These are phyloP conservation scores for Amblyopsis hoosieri DNA, from an alignment of 2,797 vertebrate species.

Conservation along the genomic window DNA sequence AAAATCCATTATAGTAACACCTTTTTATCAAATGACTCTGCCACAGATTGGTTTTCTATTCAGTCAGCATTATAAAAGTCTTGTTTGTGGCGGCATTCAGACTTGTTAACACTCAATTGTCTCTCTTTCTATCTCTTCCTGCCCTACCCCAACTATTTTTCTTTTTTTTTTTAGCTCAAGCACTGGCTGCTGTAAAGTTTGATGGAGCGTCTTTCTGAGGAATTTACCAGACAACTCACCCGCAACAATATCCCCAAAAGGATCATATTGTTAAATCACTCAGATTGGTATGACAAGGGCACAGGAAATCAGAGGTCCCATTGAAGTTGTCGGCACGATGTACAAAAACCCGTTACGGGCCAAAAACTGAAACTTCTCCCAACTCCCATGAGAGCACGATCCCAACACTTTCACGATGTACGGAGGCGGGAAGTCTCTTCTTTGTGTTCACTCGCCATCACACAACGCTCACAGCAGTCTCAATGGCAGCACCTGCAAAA, in stretches of 20 bases:
- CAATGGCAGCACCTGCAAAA: constrained; percentile 36
- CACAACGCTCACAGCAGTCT: not conserved
- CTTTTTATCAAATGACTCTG: not conserved
- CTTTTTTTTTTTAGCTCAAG: constrained; percentile 79
- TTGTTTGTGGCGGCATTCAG: not conserved
- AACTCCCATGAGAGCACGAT: constrained; percentile 12
- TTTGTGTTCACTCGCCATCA: not conserved
- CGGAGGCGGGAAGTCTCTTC: constrained; percentile 20
- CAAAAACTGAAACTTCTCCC: constrained; percentile 2
- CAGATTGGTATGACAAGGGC: constrained; percentile 37
- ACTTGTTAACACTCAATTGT: not conserved
- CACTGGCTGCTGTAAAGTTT: constrained; percentile 83
- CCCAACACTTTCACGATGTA: constrained; percentile 1
- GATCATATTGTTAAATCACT: constrained; percentile 32
- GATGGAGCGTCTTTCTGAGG: constrained; percentile 85
- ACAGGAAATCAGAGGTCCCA: constrained; percentile 30
- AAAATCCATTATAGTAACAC: not conserved
- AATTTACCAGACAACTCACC: constrained; percentile 34
- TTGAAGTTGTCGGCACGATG: constrained; percentile 9
- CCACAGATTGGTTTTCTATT: not conserved
- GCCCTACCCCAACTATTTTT: constrained; percentile 14
- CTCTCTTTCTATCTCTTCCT: constrained; percentile 7
- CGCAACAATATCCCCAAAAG: constrained; percentile 19
- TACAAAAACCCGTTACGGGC: not conserved
- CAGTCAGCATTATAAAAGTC: not conserved